A percentile compares a stretch with the other conserved stretches of the same genome.
These are phyloP conservation scores for Sarcophaga bullata DNA, from an alignment of 1,140 invertebrate genomes.

Conservation along the genomic window DNA sequence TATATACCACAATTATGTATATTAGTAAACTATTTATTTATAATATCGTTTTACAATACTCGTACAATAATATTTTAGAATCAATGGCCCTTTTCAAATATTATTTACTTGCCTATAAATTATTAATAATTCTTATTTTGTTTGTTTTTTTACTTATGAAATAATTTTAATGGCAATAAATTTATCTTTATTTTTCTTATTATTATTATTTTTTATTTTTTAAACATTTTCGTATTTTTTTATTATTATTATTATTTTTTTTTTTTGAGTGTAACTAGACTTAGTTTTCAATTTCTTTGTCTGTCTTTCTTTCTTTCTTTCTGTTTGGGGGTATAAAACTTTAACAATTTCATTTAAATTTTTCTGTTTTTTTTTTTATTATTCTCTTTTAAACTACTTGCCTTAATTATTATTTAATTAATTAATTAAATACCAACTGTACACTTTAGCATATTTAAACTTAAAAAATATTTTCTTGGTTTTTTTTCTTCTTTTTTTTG, in stretches of 20 bases:
- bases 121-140: neutral
- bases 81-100: constrained; percentile 30
- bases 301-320: no score
- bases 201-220: neutral
- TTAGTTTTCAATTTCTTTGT: neutral
- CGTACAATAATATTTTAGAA: constrained; percentile 29
- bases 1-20: neutral
- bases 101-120: neutral
- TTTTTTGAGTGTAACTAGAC: neutral
- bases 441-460: neutral
- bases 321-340: constrained; percentile 28
- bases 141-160: neutral
- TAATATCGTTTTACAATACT: constrained; percentile 35
- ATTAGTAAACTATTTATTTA: neutral
- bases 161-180: constrained; percentile 33
- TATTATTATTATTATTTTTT: neutral
- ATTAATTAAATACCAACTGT: constrained; percentile 7
- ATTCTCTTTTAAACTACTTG: neutral
- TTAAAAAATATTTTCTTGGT: no score
- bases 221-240: no score
- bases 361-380: neutral
- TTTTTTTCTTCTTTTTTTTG: neutral
- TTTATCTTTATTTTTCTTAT: constrained; percentile 4
- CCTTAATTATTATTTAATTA: neutral
- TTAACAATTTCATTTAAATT: constrained; percentile 14